These are phyloP conservation scores for Aquatica leii DNA, from an alignment of 2,888 invertebrate genomes.

Conservation along the genomic window DNA sequence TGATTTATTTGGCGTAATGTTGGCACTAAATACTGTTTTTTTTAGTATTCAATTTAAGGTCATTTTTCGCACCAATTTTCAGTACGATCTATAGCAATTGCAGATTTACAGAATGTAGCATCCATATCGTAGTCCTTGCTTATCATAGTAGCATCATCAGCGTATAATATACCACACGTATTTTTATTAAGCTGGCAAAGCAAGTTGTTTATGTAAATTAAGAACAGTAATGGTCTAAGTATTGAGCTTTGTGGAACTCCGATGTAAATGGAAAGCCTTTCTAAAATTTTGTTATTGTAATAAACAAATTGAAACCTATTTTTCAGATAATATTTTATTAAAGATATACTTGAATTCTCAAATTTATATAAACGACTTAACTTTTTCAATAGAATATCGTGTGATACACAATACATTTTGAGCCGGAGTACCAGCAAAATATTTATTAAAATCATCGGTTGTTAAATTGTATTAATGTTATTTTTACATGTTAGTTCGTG, in stretches of 20 bases:
- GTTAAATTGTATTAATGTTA: background rate
- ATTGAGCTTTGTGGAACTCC: conserved; percentile 11
- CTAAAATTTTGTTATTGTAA: background rate
- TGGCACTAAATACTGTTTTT: no score
- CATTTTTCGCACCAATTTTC: no score
- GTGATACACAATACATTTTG: conserved; percentile 11
- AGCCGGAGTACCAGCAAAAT: no score
- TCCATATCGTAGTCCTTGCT: no score
- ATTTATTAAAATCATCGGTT: background rate
- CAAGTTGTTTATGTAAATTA: conserved; percentile 16
- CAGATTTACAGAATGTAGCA: no score
- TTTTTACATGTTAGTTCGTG: background rate
- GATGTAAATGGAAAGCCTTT: background rate
- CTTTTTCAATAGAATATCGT: conserved; percentile 8
- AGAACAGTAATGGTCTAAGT: conserved; percentile 4
- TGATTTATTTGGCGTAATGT: no score
- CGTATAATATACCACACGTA: background rate
- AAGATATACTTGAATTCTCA: background rate
- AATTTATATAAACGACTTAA: background rate
- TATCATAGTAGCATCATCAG: conserved; percentile 4
- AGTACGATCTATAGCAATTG: no score
- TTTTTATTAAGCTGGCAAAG: background rate
- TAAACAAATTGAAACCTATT: background rate
- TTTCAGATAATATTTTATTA: background rate
- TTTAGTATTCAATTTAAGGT: no score